Conservation (phyloP, 1,140 invertebrate species). For the Conopomorpha cramerella region DNA sequence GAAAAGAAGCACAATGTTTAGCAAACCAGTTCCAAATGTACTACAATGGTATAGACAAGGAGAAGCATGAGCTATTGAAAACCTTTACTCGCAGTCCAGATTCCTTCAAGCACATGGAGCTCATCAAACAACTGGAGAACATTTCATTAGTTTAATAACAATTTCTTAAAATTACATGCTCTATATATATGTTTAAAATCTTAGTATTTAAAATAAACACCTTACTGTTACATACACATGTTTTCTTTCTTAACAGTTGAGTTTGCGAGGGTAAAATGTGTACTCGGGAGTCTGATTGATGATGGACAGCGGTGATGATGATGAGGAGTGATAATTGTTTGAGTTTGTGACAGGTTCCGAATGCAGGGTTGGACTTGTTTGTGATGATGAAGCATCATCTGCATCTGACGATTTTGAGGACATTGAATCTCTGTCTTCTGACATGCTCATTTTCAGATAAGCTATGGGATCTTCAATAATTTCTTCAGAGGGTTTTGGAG, state of each 20-base stretch:
- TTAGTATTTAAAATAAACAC: constrained; percentile 6
- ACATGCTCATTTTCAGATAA: background rate
- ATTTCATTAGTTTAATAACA: constrained; percentile 41
- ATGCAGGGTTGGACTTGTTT: no score
- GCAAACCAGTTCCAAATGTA: constrained; percentile 87
- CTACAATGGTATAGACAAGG: constrained; percentile 70
- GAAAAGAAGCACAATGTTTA: constrained; percentile 81
- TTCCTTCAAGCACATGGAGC: constrained; percentile 81
- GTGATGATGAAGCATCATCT: constrained; percentile 3
- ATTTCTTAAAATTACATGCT: background rate
- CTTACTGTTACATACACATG: background rate
- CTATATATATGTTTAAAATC: constrained; percentile 4
- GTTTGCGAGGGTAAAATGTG: constrained; percentile 33
- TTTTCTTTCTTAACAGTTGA: constrained; percentile 19
- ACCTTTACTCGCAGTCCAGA: constrained; percentile 74
- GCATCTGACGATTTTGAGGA: background rate
- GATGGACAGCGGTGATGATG: constrained; percentile 3
- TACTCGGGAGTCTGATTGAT: constrained; percentile 27
- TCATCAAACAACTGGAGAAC: constrained; percentile 80
- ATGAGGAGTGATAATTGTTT: constrained; percentile 3
- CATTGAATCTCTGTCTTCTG: background rate
- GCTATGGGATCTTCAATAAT: constrained; percentile 1
- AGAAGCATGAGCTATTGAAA: constrained; percentile 69
- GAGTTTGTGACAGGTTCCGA: constrained; percentile 5
- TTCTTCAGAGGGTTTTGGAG: background rate